A percentile compares a stretch with the other conserved stretches of the same genome.
Conservation (phyloP, 1,140 invertebrate genomes). For the Diuraphis noxia region DNA sequence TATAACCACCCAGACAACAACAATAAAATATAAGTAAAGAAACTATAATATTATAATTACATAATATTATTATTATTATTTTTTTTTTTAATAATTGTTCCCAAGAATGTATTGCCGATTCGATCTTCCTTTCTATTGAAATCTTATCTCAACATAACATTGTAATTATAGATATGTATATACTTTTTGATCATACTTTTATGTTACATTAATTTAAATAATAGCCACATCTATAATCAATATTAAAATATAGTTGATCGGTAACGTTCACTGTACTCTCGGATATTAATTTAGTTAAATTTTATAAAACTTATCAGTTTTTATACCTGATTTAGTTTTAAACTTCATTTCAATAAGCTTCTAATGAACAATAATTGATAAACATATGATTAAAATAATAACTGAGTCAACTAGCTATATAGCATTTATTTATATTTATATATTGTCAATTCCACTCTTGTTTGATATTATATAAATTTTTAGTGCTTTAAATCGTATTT, state of each 20-base stretch:
- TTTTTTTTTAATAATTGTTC: not conserved
- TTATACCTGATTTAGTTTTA: not conserved
- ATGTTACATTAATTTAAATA: not conserved
- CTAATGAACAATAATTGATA: no score
- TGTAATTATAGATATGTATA: not conserved
- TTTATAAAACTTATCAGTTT: no score
- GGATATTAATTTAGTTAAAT: not conserved
- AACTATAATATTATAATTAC: not conserved
- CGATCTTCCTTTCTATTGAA: not conserved
- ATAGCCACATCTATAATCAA: not conserved
- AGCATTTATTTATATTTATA: not conserved
- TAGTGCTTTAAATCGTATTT: conserved; percentile 5
- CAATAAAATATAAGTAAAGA: not conserved
- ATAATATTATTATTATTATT: not conserved
- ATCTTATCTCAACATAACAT: not conserved
- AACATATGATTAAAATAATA: not conserved
- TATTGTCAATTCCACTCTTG: not conserved
- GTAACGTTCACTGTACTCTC: not conserved
- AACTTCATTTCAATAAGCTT: not conserved
- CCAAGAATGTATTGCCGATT: not conserved
- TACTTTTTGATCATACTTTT: not conserved
- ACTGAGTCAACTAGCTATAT: not conserved
- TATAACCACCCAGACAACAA: not conserved
- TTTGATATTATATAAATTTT: conserved; percentile 1
- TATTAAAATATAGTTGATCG: not conserved